Evolutionary conservation across 1,140 invertebrate genomes (phyloP).

Genomic region (Calycopis cecrops): DNA sequence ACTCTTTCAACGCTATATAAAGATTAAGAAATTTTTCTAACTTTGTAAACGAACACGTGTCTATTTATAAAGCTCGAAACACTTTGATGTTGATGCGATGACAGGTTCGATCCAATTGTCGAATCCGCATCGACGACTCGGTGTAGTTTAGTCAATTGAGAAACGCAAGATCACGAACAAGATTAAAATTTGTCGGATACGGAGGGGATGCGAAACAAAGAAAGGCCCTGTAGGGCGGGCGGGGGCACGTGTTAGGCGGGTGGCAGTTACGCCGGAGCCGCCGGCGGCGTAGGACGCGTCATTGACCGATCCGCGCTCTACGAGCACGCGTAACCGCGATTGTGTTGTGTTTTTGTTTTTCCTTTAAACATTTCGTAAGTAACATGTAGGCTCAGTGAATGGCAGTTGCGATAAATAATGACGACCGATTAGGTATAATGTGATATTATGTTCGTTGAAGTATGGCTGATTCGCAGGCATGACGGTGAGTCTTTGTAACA

Average conservation of each 20-base stretch:
- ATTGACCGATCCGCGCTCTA: conserved; percentile 17
- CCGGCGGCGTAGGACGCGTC: conserved; percentile 36
- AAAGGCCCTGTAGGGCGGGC: conserved; percentile 58
- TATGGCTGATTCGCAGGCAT: conserved; percentile 21
- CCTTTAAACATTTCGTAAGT: conserved; percentile 15
- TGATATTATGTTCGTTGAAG: conserved; percentile 2
- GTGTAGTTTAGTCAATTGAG: conserved; percentile 49
- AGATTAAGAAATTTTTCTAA: no score
- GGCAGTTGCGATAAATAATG: conserved; percentile 49
- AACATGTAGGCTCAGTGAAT: conserved; percentile 25
- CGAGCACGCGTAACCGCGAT: conserved; percentile 26
- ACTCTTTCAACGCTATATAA: no score
- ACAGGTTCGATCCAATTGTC: conserved; percentile 36
- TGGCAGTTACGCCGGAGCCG: conserved; percentile 41
- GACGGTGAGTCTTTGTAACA: conserved; percentile 11
- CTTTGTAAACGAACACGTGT: conserved; percentile 13
- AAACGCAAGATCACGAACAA: conserved; percentile 49
- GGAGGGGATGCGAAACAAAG: conserved; percentile 63
- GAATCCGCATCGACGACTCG: conserved; percentile 22
- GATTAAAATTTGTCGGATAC: conserved; percentile 67
- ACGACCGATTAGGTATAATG: conserved; percentile 6
- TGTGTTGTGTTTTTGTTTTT: conserved; percentile 33
- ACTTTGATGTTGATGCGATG: conserved; percentile 19
- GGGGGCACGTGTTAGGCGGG: conserved; percentile 44
- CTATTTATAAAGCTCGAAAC: conserved; percentile 2